Percentiles rank a stretch among this genome's conserved stretches.
These are phyloP conservation scores for Anolis carolinensis DNA, from an alignment of 2,113 vertebrate species.

Conservation along the genomic window DNA sequence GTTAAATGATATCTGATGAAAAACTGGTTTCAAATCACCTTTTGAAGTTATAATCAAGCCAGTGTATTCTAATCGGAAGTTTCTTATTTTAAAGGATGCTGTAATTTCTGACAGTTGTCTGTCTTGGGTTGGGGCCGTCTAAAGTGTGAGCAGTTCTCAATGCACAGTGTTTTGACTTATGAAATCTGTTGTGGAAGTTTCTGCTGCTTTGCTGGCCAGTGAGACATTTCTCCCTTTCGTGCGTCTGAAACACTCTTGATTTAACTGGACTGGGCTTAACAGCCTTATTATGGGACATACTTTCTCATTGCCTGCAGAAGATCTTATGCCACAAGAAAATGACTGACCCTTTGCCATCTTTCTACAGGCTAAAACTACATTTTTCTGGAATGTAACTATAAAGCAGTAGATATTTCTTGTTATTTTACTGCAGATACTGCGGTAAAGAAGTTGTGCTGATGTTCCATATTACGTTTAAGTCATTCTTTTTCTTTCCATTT, in stretches of 20 bases:
- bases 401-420: slow-evolving; percentile 6
- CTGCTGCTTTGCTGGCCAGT: not conserved
- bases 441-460: slow-evolving; percentile 33
- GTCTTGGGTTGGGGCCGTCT: not conserved
- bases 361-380: not conserved
- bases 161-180: not conserved
- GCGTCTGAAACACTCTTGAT: not conserved
- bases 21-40: not conserved
- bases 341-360: not conserved
- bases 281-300: not conserved
- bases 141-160: not conserved
- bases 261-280: not conserved
- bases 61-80: no score
- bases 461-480: not conserved
- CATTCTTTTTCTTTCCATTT: not conserved
- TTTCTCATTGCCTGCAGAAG: not conserved
- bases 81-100: no score
- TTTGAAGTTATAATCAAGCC: not conserved
- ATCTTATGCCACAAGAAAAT: not conserved
- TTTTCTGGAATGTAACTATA: slow-evolving; percentile 1
- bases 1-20: not conserved
- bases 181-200: not conserved
- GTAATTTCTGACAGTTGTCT: not conserved
- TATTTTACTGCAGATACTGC: slow-evolving; percentile 19
- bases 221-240: not conserved